Conservation (phyloP, 2,113 vertebrate species). For the Cebus imitator region DNA sequence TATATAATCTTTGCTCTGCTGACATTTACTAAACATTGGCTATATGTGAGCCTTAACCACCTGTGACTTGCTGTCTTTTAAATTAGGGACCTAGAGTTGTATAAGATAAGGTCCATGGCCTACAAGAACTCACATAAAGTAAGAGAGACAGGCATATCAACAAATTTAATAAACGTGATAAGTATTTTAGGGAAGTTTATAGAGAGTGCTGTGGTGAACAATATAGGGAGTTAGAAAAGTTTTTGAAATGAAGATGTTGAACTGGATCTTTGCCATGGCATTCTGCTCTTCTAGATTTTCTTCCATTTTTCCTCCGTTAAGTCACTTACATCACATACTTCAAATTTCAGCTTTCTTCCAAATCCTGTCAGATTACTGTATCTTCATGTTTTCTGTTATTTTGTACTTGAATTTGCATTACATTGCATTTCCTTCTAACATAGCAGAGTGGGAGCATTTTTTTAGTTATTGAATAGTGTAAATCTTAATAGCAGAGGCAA, state of each 20-base stretch:
- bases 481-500: not conserved
- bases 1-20: not conserved
- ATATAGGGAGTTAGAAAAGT: not conserved
- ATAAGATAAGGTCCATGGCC: not conserved
- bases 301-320: not conserved
- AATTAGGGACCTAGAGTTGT: not conserved
- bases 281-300: not conserved
- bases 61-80: not conserved
- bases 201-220: not conserved
- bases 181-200: not conserved
- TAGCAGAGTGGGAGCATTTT: not conserved
- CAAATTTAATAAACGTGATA: not conserved
- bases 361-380: not conserved
- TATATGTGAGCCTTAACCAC: not conserved
- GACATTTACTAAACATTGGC: not conserved
- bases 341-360: not conserved
- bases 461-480: not conserved
- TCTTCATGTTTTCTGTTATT: not conserved
- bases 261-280: not conserved
- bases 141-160: not conserved
- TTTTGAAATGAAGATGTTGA: not conserved
- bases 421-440: not conserved
- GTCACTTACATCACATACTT: not conserved
- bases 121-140: not conserved
- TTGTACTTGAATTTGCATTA: not conserved